Evolutionary conservation across 1,140 invertebrate genomes (phyloP).

Genomic region (Drosophila miranda): DNA sequence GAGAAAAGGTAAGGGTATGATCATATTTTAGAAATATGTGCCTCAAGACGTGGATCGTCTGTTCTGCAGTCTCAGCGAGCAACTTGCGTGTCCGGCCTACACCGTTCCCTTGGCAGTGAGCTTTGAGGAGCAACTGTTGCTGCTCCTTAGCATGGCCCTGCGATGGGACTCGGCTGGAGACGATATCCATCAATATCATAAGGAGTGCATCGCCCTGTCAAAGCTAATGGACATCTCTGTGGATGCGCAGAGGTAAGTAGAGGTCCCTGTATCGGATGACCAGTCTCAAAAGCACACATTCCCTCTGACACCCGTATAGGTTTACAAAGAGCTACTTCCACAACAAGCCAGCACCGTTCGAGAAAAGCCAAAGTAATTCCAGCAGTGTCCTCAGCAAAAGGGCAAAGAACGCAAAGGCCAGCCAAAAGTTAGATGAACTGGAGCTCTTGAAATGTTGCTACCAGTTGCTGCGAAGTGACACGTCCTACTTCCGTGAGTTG

Average conservation of each 20-base stretch:
- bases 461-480: slow-evolving; percentile 83
- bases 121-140: slow-evolving; percentile 65
- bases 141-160: slow-evolving; percentile 61
- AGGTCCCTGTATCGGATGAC: neutral
- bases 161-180: slow-evolving; percentile 24
- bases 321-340: slow-evolving; percentile 73
- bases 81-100: slow-evolving; percentile 48
- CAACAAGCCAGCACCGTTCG: slow-evolving; percentile 70
- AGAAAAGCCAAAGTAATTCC: neutral
- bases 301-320: slow-evolving; percentile 27
- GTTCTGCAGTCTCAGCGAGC: slow-evolving; percentile 50
- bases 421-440: slow-evolving; percentile 80
- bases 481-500: slow-evolving; percentile 84
- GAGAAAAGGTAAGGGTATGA: slow-evolving; percentile 50
- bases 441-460: slow-evolving; percentile 85
- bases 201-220: slow-evolving; percentile 64
- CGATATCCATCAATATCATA: slow-evolving; percentile 48
- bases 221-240: slow-evolving; percentile 58
- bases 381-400: slow-evolving; percentile 39
- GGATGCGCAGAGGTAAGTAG: slow-evolving; percentile 56
- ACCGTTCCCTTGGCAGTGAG: slow-evolving; percentile 57
- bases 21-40: slow-evolving; percentile 37
- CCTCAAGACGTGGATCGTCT: slow-evolving; percentile 65
- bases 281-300: neutral
- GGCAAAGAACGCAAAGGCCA: slow-evolving; percentile 7